phyloP scores from a whole-genome alignment of 2,888 invertebrate genomes.

The Scaptomyza caliginosa region DNA sequence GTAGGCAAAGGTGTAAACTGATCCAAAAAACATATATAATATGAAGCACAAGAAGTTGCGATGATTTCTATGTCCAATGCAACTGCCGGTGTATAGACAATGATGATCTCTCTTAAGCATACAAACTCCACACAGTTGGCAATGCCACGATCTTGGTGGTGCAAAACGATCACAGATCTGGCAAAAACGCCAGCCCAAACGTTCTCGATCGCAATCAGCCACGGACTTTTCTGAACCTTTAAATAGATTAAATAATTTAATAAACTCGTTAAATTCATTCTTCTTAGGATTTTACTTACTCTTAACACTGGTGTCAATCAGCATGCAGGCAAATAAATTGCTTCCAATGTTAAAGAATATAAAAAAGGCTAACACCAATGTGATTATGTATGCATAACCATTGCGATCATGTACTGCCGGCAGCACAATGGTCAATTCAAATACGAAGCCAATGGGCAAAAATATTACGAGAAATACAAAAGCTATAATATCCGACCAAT shows the following conservation, averaged over 20 bases:
- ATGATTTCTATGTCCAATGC: constrained; percentile 93
- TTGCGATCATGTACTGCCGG: constrained; percentile 86
- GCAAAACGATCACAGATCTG: constrained; percentile 88
- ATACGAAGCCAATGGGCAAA: constrained; percentile 68
- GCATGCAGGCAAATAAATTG: constrained; percentile 90
- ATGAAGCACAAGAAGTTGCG: constrained; percentile 93
- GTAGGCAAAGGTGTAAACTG: constrained; percentile 88
- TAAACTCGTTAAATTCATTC: neutral
- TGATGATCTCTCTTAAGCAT: constrained; percentile 93
- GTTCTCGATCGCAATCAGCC: neutral
- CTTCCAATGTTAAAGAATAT: constrained; percentile 90
- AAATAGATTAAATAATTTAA: neutral
- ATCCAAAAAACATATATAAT: constrained; percentile 89
- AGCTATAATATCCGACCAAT: constrained; percentile 28
- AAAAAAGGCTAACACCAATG: constrained; percentile 88
- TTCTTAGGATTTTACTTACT: constrained; percentile 80
- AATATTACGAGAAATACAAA: constrained; percentile 66
- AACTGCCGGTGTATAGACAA: constrained; percentile 94
- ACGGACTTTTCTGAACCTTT: neutral
- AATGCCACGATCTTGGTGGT: constrained; percentile 96
- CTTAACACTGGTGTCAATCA: constrained; percentile 90
- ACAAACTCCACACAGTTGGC: constrained; percentile 91
- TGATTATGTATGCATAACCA: constrained; percentile 86
- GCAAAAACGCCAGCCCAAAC: constrained; percentile 89
- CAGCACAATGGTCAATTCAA: constrained; percentile 88